phyloP scores from a whole-genome alignment of 2,888 invertebrate genomes.

The Chironomus riparius region DNA sequence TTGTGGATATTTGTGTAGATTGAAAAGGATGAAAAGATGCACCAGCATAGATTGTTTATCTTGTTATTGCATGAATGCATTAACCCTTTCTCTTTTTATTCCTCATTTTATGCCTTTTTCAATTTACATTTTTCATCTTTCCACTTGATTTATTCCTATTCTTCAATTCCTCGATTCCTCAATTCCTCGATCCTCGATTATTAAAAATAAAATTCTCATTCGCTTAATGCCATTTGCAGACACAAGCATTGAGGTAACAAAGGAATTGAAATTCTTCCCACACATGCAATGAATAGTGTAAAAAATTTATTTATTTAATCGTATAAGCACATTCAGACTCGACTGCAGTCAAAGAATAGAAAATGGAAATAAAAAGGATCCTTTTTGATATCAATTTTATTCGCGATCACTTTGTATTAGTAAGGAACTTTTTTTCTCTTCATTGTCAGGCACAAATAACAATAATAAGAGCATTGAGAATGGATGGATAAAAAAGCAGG shows the following conservation, averaged over 20 bases:
- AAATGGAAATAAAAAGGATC: background rate
- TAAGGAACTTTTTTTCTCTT: background rate
- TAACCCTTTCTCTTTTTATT: background rate
- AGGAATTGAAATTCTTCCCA: background rate
- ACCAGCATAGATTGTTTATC: background rate
- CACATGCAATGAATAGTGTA: background rate
- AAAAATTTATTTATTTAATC: no score
- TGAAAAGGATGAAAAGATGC: no score
- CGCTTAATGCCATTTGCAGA: background rate
- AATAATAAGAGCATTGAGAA: background rate
- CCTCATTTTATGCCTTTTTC: background rate
- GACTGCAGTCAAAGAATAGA: background rate
- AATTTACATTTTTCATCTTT: background rate
- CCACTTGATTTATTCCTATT: constrained; percentile 16
- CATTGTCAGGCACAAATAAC: background rate
- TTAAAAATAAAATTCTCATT: background rate
- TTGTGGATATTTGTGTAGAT: background rate
- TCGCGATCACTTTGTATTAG: constrained; percentile 20
- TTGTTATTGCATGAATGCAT: background rate
- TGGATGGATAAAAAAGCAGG: background rate
- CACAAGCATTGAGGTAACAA: background rate
- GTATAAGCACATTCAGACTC: background rate
- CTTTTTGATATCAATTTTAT: constrained; percentile 21
- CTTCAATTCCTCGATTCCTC: background rate
- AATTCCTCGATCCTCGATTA: no score